Percentiles rank a stretch among this genome's conserved stretches.
phyloP scores from a whole-genome alignment of 2,888 invertebrate genomes.

The Drosophila lutescens region DNA sequence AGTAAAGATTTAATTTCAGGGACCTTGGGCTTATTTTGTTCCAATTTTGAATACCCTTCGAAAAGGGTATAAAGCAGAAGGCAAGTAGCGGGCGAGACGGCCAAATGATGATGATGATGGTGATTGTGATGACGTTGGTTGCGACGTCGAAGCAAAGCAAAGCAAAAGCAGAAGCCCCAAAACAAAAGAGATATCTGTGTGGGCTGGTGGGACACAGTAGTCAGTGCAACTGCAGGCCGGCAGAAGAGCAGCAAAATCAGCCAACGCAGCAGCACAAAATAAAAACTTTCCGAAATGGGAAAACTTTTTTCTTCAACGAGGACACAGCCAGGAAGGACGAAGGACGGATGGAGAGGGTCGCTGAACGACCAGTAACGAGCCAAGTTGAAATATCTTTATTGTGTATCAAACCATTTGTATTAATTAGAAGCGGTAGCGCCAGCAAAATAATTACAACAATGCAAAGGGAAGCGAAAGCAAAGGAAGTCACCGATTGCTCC shows the following conservation, averaged over 20 bases:
- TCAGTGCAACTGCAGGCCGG: slow-evolving; percentile 60
- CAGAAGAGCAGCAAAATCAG: slow-evolving; percentile 47
- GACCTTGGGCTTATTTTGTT: no score
- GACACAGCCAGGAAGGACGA: slow-evolving; percentile 30
- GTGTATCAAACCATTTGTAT: slow-evolving; percentile 82
- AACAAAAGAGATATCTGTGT: slow-evolving; percentile 65
- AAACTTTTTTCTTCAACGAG: slow-evolving; percentile 74
- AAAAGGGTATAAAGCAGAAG: slow-evolving; percentile 24
- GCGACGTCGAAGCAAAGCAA: slow-evolving; percentile 40
- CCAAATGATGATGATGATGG: slow-evolving; percentile 57
- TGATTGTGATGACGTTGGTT: slow-evolving; percentile 30
- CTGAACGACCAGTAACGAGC: slow-evolving; percentile 65
- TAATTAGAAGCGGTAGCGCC: slow-evolving; percentile 79
- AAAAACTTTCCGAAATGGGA: slow-evolving; percentile 78
- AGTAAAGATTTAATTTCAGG: no score
- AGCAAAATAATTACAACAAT: slow-evolving; percentile 78
- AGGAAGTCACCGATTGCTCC: slow-evolving; percentile 1
- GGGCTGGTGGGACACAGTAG: not conserved
- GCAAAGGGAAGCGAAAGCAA: slow-evolving; percentile 41
- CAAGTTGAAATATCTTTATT: slow-evolving; percentile 81
- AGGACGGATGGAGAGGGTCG: not conserved
- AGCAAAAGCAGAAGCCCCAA: slow-evolving; percentile 40
- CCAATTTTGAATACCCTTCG: not conserved
- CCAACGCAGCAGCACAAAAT: slow-evolving; percentile 65
- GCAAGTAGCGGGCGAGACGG: slow-evolving; percentile 19